Evolutionary conservation across 35 echinoderm and acorn worm genomes (phyloP), one percentile per base, ranked within the genome.

Genomic region (Holothuria glaberrima): DNA sequence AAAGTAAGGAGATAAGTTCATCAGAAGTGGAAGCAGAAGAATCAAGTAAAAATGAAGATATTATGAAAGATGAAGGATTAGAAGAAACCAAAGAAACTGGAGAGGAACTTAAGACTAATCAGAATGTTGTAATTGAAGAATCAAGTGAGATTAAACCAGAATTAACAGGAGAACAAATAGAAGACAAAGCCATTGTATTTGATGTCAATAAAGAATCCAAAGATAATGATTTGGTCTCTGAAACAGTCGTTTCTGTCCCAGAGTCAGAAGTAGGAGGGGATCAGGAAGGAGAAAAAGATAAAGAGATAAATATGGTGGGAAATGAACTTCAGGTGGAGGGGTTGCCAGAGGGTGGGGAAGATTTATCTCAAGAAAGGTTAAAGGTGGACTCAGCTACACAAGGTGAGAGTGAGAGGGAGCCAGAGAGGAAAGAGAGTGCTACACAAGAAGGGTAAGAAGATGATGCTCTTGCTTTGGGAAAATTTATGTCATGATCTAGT

Each of bases 301-400:
- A 33, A 71, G 91, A 58, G 36, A 85, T 19, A 68, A 38, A 56
- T 12, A 68, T 63, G 27, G 41, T 57, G 61, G 85, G 25, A 18
- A 45, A 24, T 30, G 71, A 54, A 89, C 34, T 33, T 84, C 22
- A 29, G 28, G 80, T 31, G 28, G 71, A 80, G 46, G 6, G 24
- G 0, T 0, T 20, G 68, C 25, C 21, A 64, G 70, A 79, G 34
- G 69, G 18, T 77, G 27, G 41, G 45, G 86, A 68, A 33, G 86
- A 80, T 6, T 35, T 26, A 10, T 12, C 56, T 34, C 48, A 64
- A 76, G 65, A 86, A 18, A 84, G 50, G 30, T 82, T 60, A 89
- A 91, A 94, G 32, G 79, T 75, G 0, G 93, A 94, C 59, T 91
- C 89, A 22, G 89, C 83, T 58, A 94, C 89, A 36, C 93, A 94